Evolutionary conservation across 2,888 invertebrate genomes (phyloP).

Genomic region (Trissonchulus sp.): DNA sequence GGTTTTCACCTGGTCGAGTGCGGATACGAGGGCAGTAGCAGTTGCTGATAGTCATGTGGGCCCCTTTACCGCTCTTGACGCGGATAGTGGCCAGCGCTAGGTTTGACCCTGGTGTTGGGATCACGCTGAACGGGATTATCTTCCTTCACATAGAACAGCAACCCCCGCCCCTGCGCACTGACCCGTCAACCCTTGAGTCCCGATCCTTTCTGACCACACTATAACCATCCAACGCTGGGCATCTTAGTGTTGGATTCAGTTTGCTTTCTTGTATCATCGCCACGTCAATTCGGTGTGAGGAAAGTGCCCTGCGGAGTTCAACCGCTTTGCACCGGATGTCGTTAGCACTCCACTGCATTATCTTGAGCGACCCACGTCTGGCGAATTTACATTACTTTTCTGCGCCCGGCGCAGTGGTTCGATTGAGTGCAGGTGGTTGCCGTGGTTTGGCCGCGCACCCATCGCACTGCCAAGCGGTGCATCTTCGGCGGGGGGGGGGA

Average conservation of each 20-base stretch:
- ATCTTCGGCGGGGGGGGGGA: too few species aligned
- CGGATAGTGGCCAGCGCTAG: neutral
- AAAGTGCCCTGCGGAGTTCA: neutral
- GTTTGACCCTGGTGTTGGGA: neutral
- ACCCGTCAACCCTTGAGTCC: neutral
- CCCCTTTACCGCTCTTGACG: neutral
- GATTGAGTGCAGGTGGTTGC: too few species aligned
- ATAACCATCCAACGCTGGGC: neutral
- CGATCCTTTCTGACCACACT: neutral
- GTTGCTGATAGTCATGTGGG: neutral
- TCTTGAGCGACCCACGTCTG: neutral
- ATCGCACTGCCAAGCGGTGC: too few species aligned
- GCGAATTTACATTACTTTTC: neutral
- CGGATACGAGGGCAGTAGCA: too few species aligned
- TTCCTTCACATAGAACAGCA: neutral
- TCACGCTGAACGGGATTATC: neutral
- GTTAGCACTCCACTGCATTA: conserved; percentile 6
- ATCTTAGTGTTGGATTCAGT: neutral
- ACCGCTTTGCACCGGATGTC: neutral
- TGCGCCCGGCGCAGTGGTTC: neutral
- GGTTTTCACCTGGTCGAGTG: too few species aligned
- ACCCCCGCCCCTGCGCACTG: neutral
- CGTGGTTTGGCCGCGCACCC: too few species aligned
- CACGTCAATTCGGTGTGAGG: neutral
- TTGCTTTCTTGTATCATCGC: conserved; percentile 2